A percentile compares a stretch with the other conserved stretches of the same genome.
Conservation (phyloP, 2,888 invertebrate species). For the Mesochorus sp. region DNA sequence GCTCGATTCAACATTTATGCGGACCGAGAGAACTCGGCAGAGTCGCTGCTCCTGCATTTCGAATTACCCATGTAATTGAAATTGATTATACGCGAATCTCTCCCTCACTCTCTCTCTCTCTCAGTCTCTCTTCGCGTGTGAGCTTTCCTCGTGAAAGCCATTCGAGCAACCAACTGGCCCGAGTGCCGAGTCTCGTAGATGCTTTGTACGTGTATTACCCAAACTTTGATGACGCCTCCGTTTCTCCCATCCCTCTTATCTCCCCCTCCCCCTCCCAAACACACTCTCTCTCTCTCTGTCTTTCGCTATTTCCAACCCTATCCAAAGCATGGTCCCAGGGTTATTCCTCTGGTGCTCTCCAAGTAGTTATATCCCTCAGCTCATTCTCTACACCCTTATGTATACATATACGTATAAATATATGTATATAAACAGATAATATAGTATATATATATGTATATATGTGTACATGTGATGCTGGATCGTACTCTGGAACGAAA, state of each 20-base stretch:
- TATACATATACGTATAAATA: no score
- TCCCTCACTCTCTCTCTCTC: background rate
- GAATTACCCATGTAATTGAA: conserved; percentile 65
- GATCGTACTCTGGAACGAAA: conserved; percentile 43
- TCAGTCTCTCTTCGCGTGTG: background rate
- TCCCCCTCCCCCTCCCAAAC: conserved; percentile 5
- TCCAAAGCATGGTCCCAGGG: background rate
- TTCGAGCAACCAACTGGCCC: conserved; percentile 36
- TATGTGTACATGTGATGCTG: no score
- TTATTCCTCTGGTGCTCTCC: conserved; percentile 1
- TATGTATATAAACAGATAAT: no score
- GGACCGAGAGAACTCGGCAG: background rate
- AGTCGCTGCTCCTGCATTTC: conserved; percentile 18
- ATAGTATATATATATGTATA: no score
- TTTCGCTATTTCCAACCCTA: conserved; percentile 5
- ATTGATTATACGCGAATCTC: conserved; percentile 61
- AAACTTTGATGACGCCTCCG: conserved; percentile 57
- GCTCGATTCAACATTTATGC: conserved; percentile 18
- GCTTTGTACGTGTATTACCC: conserved; percentile 62
- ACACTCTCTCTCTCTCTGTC: no score
- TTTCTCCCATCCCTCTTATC: background rate
- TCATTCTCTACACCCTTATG: no score
- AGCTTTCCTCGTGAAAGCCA: conserved; percentile 9
- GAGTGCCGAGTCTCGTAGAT: conserved; percentile 58
- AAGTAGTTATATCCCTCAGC: conserved; percentile 22